phyloP scores from a whole-genome alignment of 2,113 vertebrate genomes.

The Gambusia holbrooki region DNA sequence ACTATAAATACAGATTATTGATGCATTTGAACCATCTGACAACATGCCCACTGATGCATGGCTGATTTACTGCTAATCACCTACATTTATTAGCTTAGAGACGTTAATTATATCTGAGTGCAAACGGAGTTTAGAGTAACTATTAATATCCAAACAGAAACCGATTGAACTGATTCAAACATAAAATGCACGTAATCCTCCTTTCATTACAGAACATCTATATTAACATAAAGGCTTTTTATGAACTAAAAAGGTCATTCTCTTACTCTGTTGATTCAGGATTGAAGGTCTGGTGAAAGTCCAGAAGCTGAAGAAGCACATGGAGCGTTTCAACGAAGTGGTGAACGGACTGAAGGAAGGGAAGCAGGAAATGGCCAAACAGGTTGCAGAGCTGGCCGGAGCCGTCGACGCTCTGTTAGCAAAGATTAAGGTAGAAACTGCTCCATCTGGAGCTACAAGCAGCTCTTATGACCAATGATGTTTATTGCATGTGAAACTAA shows the following conservation, averaged over 20 bases:
- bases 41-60: background rate
- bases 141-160: too few species aligned
- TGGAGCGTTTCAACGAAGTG: slow-evolving; percentile 90
- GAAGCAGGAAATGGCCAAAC: slow-evolving; percentile 90
- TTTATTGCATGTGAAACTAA: too few species aligned
- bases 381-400: slow-evolving; percentile 86
- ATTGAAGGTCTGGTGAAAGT: slow-evolving; percentile 95
- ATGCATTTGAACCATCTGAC: background rate
- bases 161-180: too few species aligned
- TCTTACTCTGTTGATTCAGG: slow-evolving; percentile 63
- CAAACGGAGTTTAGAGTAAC: background rate
- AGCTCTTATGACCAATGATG: too few species aligned
- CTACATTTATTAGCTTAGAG: too few species aligned
- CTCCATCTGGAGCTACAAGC: too few species aligned
- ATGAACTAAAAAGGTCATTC: background rate
- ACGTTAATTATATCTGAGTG: background rate
- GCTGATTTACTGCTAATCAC: background rate
- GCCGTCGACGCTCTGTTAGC: slow-evolving; percentile 86
- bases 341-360: slow-evolving; percentile 91
- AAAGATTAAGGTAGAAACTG: slow-evolving; percentile 90
- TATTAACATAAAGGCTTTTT: background rate
- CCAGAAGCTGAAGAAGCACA: slow-evolving; percentile 86
- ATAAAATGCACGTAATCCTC: background rate
- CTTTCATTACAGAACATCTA: background rate
- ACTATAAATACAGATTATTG: background rate